Evolutionary conservation across 1,140 invertebrate genomes (phyloP).

Genomic region (Akabosia matsudoensis): DNA sequence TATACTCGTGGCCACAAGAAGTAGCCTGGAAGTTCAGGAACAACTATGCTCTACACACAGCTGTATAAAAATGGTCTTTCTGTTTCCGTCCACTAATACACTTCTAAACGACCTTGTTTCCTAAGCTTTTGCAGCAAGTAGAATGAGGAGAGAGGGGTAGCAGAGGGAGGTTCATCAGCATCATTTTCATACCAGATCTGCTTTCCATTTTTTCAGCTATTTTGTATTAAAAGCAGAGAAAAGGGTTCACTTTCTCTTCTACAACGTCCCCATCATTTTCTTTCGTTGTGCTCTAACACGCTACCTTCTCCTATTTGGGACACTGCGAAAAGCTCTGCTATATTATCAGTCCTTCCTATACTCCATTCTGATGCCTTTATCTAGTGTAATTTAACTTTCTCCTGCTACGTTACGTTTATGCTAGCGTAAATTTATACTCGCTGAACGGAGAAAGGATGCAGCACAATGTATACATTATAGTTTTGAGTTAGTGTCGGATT

Average conservation of each 20-base stretch:
- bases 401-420: too few species aligned
- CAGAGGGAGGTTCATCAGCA: not conserved
- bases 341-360: too few species aligned
- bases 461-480: too few species aligned
- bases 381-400: not conserved
- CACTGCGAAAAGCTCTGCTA: too few species aligned
- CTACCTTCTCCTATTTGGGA: not conserved
- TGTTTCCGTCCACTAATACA: too few species aligned
- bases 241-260: not conserved
- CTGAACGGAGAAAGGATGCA: too few species aligned
- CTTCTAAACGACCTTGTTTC: not conserved
- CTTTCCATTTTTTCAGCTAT: not conserved
- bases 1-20: too few species aligned
- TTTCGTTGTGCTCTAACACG: not conserved
- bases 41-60: too few species aligned
- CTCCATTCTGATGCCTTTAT: too few species aligned
- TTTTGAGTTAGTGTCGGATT: conserved; percentile 7
- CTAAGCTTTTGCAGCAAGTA: not conserved
- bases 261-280: not conserved
- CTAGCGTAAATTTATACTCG: not conserved
- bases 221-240: not conserved
- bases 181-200: not conserved
- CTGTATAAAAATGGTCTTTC: too few species aligned
- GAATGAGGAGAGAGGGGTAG: not conserved
- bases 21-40: too few species aligned